Evolutionary conservation across 2,113 vertebrate species (phyloP), one percentile per base, ranked within the genome.

Genomic region (Acrocephalus arundinaceus): DNA sequence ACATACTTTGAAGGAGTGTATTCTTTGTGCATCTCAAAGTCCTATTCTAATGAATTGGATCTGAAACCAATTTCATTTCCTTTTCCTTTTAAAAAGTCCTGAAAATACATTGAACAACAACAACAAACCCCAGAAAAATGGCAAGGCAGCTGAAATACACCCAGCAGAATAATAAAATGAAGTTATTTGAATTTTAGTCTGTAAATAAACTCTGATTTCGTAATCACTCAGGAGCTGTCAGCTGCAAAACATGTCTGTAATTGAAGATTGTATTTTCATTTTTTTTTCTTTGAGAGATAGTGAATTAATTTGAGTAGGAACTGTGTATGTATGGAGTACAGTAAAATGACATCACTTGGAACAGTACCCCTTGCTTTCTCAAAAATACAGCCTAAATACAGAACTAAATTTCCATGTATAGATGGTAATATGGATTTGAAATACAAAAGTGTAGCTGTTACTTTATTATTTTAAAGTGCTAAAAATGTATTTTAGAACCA

Each of bases 121-220:
- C 27, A 71, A 22, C 10, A 61, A 54, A 15, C 9, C 9, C 4
- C 3, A 31, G 15, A 52, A 82, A 78, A 87, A 83, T 49, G 16
- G 15, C 41, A 78, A 85, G 35, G 57, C 39, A 80, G 48, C n/a
- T 84, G 68, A 83, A 94, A 88, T 51, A 52, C 37, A 71, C 35
- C 48, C 79, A 65, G 25, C 45, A 90, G 57, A 92, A 77, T 67
- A 89, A 63, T 24, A 84, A 15, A 57, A 91, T 74, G 5, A 76
- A 83, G 27, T n/a, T 81, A 74, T 63, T 90, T 90, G n/a, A 91
- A 77, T 55, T 93, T 70, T 49, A 87, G 70, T 90, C 65, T 90
- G 66, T 88, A 68, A 94, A 89, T 78, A 89, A 96, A 94, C 43
- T 71, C 39, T 72, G 24, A 45, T 59, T 90, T 90, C 14, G 2